Conservation (phyloP, 2,113 vertebrate species). For the Seriola dumerili region DNA sequence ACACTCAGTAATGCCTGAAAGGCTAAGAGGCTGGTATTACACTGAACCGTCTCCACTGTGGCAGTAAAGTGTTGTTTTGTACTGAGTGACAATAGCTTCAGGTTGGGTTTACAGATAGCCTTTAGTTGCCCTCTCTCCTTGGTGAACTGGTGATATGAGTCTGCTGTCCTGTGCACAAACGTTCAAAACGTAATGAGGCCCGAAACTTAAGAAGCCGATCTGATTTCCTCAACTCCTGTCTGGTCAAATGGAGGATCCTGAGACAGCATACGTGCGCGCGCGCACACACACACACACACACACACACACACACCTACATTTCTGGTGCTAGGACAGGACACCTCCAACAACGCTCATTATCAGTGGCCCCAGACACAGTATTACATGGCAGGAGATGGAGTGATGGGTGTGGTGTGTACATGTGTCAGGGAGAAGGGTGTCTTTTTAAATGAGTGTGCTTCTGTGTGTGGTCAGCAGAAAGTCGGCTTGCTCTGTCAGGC, state of each 20-base stretch:
- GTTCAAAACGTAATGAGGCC: slow-evolving; percentile 72
- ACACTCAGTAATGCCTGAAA: slow-evolving; percentile 20
- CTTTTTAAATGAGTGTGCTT: slow-evolving; percentile 32
- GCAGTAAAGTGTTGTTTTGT: slow-evolving; percentile 73
- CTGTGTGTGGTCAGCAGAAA: slow-evolving; percentile 48
- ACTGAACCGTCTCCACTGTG: slow-evolving; percentile 56
- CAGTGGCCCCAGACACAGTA: slow-evolving; percentile 31
- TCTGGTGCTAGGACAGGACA: slow-evolving; percentile 20
- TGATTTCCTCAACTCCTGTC: slow-evolving; percentile 44
- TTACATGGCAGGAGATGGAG: slow-evolving; percentile 32
- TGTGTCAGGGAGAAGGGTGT: slow-evolving; percentile 25
- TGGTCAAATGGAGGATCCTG: slow-evolving; percentile 40
- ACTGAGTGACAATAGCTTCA: slow-evolving; percentile 65
- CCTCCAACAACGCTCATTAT: slow-evolving; percentile 55
- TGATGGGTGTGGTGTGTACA: slow-evolving; percentile 58
- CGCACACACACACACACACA: neutral
- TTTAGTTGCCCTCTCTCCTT: slow-evolving; percentile 61
- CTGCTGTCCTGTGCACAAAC: slow-evolving; percentile 28
- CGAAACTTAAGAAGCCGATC: slow-evolving; percentile 63
- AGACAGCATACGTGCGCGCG: neutral
- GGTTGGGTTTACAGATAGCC: slow-evolving; percentile 66
- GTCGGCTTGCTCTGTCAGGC: slow-evolving; percentile 23
- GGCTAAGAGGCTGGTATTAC: slow-evolving; percentile 54
- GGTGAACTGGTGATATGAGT: slow-evolving; percentile 41
- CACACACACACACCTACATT: neutral